Evolutionary conservation across 1,140 invertebrate genomes (phyloP).

Genomic region (Vanessa tameamea): DNA sequence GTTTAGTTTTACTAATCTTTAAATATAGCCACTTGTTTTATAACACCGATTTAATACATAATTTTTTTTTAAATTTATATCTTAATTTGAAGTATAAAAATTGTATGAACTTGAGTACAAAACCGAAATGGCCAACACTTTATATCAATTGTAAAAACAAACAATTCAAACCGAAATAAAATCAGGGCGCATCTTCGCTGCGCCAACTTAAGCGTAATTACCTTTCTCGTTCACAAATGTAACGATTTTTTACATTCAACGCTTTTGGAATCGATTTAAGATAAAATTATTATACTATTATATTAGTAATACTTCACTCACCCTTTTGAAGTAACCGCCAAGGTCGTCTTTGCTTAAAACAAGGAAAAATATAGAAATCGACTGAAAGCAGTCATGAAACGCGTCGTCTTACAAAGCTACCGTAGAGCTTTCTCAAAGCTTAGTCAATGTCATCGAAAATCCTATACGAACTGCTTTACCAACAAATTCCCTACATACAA

Average conservation of each 20-base stretch:
- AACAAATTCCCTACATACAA: slow-evolving; percentile 23
- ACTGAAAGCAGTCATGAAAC: slow-evolving; percentile 36
- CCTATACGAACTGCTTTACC: slow-evolving; percentile 56
- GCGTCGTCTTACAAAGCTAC: slow-evolving; percentile 44
- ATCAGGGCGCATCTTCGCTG: slow-evolving; percentile 27
- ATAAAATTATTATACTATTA: not conserved
- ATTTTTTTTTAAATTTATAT: too few species aligned
- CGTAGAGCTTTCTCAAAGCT: slow-evolving; percentile 50
- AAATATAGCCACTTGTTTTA: not conserved
- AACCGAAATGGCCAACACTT: not conserved
- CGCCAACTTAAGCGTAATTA: slow-evolving; percentile 31
- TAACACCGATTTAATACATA: too few species aligned
- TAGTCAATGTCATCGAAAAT: slow-evolving; percentile 47
- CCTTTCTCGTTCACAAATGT: slow-evolving; percentile 28
- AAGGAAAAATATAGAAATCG: slow-evolving; percentile 27
- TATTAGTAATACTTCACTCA: slow-evolving; percentile 26
- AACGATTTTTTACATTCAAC: slow-evolving; percentile 31
- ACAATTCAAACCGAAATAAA: slow-evolving; percentile 1
- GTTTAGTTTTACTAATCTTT: not conserved
- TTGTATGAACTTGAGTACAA: too few species aligned
- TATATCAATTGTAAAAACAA: slow-evolving; percentile 1
- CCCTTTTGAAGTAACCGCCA: slow-evolving; percentile 32
- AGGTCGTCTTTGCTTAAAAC: slow-evolving; percentile 1
- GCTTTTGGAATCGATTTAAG: not conserved
- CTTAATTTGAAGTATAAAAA: too few species aligned